phyloP scores from a whole-genome alignment of 2,113 vertebrate species.

The Phyllostomus discolor region DNA sequence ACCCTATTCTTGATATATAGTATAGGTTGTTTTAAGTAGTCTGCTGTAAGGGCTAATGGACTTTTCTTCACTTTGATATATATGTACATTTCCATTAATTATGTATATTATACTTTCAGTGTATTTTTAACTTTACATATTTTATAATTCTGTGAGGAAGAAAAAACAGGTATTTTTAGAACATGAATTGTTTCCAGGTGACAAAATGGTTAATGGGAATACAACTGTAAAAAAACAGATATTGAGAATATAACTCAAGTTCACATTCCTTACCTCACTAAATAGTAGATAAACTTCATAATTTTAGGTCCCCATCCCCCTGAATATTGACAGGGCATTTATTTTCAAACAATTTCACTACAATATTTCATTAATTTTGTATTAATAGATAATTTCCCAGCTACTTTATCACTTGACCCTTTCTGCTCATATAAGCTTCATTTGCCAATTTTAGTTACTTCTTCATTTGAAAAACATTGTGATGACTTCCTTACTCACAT shows the following conservation, averaged over 20 bases:
- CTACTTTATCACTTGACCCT: not conserved
- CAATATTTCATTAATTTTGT: not conserved
- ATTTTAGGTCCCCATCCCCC: not conserved
- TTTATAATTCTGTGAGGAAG: not conserved
- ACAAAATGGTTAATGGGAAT: not conserved
- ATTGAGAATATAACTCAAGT: not conserved
- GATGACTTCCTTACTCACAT: not conserved
- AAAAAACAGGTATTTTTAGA: not conserved
- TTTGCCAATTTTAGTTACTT: not conserved
- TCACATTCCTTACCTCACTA: not conserved
- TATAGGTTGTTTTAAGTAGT: not conserved
- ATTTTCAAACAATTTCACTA: not conserved
- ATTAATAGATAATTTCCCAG: not conserved
- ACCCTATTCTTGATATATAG: not conserved
- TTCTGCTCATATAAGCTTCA: not conserved
- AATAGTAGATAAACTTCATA: not conserved
- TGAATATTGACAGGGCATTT: not conserved
- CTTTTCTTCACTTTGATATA: not conserved
- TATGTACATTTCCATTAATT: not conserved
- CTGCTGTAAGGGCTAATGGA: not conserved
- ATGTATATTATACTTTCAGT: not conserved
- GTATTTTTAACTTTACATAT: conserved; percentile 1
- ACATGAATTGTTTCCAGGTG: not conserved
- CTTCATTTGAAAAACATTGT: not conserved
- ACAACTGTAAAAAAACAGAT: not conserved